phyloP scores from a whole-genome alignment of 2,797 vertebrate genomes.

The Acanthurus tractus region DNA sequence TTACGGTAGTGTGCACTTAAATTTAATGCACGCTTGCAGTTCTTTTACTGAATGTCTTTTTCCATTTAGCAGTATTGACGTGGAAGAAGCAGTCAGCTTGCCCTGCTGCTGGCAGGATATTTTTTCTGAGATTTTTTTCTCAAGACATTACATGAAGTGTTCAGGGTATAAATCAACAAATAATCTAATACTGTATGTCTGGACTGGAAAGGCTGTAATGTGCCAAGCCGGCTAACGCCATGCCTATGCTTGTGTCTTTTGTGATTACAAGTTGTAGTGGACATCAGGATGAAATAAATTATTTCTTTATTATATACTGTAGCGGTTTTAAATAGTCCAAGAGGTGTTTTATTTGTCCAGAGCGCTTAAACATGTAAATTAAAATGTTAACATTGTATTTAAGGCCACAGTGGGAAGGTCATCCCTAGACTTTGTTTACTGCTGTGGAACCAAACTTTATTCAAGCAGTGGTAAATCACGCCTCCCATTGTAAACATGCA shows the following conservation, averaged over 20 bases:
- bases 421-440: background rate
- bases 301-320: conserved; percentile 72
- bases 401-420: no score
- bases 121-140: conserved; percentile 1
- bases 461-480: background rate
- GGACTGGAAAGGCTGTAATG: conserved; percentile 43
- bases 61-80: conserved; percentile 28
- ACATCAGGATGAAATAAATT: conserved; percentile 81
- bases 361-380: background rate
- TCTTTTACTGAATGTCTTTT: conserved; percentile 61
- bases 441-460: background rate
- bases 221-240: conserved; percentile 35
- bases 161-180: conserved; percentile 45
- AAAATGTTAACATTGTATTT: background rate
- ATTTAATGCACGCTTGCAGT: conserved; percentile 50
- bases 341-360: background rate
- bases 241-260: conserved; percentile 59
- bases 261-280: conserved; percentile 58
- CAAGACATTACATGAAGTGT: conserved; percentile 44
- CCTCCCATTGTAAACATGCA: background rate
- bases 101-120: conserved; percentile 53
- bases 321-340: background rate
- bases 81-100: conserved; percentile 22
- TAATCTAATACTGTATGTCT: conserved; percentile 34
- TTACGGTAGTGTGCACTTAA: conserved; percentile 57